These are phyloP conservation scores for Corapipo altera DNA, from an alignment of 2,113 vertebrate genomes.

Conservation along the genomic window DNA sequence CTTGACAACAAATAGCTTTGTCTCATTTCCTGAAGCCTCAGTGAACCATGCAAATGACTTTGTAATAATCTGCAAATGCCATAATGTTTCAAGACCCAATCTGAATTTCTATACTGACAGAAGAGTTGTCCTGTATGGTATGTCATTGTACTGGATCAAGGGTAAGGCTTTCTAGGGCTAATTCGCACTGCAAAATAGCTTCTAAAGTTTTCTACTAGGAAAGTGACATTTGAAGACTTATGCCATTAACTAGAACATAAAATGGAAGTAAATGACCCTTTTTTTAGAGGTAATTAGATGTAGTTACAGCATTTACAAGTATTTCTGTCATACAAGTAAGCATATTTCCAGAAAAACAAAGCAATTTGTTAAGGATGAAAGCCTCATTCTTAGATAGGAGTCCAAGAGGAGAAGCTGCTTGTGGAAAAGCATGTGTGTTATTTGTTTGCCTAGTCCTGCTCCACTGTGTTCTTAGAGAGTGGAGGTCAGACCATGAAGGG, in stretches of 20 bases:
- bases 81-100: not conserved
- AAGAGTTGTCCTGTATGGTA: not conserved
- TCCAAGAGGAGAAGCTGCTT: not conserved
- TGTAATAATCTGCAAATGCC: not conserved
- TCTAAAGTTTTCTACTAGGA: not conserved
- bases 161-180: not conserved
- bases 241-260: not conserved
- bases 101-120: not conserved
- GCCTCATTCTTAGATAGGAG: not conserved
- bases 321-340: not conserved
- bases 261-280: not conserved
- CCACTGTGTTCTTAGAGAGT: not conserved
- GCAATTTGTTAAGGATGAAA: not conserved
- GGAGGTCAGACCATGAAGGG: not conserved
- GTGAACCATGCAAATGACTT: not conserved
- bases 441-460: not conserved
- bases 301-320: not conserved
- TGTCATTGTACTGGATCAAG: not conserved
- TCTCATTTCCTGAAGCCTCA: not conserved
- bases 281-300: not conserved
- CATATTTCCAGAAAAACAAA: not conserved
- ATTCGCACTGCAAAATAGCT: not conserved
- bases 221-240: conserved; percentile 4
- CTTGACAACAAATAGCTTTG: not conserved
- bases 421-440: not conserved